Evolutionary conservation across 2,113 vertebrate genomes (phyloP).

Genomic region (Etheostoma cragini): DNA sequence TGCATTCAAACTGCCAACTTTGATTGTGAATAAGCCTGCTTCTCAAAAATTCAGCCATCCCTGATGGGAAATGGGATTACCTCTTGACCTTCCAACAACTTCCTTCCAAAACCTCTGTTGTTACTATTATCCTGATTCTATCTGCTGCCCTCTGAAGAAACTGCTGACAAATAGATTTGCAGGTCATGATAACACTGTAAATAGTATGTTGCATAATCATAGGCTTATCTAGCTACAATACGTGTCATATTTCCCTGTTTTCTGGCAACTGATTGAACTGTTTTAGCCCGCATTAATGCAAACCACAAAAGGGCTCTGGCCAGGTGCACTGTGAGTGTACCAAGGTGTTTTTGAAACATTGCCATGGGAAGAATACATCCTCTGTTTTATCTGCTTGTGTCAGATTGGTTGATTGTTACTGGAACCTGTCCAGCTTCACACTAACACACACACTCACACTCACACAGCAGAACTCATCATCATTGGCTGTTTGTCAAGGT

Average conservation of each 20-base stretch:
- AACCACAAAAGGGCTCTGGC: slow-evolving; percentile 38
- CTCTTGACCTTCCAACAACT: slow-evolving; percentile 49
- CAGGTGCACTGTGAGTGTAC: slow-evolving; percentile 58
- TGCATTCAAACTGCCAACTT: background rate
- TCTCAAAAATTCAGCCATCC: background rate
- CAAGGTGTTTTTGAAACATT: slow-evolving; percentile 44
- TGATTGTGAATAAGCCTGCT: slow-evolving; percentile 15
- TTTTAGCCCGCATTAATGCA: slow-evolving; percentile 44
- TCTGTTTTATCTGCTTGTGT: slow-evolving; percentile 62
- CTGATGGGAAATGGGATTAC: slow-evolving; percentile 44
- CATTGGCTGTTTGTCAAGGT: slow-evolving; percentile 61
- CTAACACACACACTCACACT: slow-evolving; percentile 37
- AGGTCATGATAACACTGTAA: slow-evolving; percentile 14
- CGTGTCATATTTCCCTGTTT: slow-evolving; percentile 29
- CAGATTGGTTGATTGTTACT: slow-evolving; percentile 68
- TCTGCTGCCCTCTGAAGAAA: slow-evolving; percentile 33
- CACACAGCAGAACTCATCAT: slow-evolving; percentile 41
- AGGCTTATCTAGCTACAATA: slow-evolving; percentile 15
- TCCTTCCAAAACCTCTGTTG: slow-evolving; percentile 41
- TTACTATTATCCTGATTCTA: slow-evolving; percentile 22
- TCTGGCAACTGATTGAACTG: slow-evolving; percentile 36
- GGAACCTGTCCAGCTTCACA: slow-evolving; percentile 60
- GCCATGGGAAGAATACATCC: slow-evolving; percentile 49
- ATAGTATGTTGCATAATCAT: background rate
- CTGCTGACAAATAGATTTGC: slow-evolving; percentile 47